Evolutionary conservation across 2,113 vertebrate species (phyloP).

Genomic region (Bubo scandiacus): DNA sequence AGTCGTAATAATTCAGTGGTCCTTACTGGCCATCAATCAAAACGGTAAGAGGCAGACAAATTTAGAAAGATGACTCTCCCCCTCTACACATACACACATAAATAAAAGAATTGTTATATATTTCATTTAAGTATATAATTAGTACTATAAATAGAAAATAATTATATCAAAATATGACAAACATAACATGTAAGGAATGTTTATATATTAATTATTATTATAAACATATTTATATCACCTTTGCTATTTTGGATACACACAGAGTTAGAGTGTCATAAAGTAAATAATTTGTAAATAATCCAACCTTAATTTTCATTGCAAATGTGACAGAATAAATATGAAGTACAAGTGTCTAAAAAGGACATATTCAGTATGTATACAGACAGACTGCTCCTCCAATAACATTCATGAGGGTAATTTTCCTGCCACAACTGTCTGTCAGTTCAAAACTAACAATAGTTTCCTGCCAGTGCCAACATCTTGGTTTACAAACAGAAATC

Average conservation of each 20-base stretch:
- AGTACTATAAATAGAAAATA: background rate
- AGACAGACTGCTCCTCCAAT: background rate
- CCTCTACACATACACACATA: background rate
- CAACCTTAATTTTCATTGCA: background rate
- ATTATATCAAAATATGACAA: background rate
- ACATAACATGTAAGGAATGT: background rate
- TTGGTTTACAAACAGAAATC: background rate
- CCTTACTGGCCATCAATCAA: background rate
- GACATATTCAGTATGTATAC: fast-evolving
- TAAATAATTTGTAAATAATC: background rate
- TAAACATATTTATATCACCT: background rate
- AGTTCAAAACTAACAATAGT: background rate
- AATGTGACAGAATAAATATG: background rate
- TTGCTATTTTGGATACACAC: background rate
- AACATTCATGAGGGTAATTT: background rate
- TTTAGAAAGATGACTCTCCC: background rate
- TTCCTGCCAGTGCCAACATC: background rate
- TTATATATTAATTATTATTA: background rate
- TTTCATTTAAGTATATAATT: background rate
- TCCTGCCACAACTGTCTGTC: background rate
- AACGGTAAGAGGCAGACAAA: background rate
- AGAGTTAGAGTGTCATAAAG: background rate
- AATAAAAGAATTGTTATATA: background rate
- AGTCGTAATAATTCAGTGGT: background rate
- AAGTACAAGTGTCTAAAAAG: background rate